Conservation (phyloP, 2,888 invertebrate genomes). For the Amphipoea oculea region DNA sequence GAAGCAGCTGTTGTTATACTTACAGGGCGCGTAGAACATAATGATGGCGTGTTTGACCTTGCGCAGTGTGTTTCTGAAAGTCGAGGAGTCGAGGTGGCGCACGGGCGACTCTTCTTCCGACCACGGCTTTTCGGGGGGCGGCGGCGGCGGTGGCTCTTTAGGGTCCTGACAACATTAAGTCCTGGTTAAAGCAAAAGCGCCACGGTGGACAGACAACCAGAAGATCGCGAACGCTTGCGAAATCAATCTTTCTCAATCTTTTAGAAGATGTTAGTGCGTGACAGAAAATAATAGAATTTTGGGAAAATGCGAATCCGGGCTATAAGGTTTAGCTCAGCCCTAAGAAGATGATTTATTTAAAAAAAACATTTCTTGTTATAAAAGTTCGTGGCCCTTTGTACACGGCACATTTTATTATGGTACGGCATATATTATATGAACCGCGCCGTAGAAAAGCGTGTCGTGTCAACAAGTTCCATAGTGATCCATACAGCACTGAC, state of each 20-base stretch:
- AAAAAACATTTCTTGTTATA: not conserved
- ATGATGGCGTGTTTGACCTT: conserved; percentile 96
- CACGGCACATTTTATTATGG: no score
- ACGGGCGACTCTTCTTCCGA: conserved; percentile 94
- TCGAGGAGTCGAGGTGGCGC: conserved; percentile 93
- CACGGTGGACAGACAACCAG: not conserved
- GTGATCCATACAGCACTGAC: no score
- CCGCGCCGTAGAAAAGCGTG: no score
- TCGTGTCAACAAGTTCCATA: no score
- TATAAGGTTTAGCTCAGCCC: not conserved
- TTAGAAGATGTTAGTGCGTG: not conserved
- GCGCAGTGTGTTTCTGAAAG: conserved; percentile 93
- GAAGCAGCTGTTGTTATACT: conserved; percentile 79
- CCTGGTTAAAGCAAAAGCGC: not conserved
- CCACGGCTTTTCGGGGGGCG: conserved; percentile 95
- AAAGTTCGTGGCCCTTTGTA: not conserved
- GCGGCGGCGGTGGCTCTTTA: conserved; percentile 95
- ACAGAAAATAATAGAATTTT: not conserved
- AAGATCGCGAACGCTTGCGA: not conserved
- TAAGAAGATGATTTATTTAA: not conserved
- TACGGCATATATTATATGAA: no score
- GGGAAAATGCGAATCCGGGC: not conserved
- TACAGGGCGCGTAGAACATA: conserved; percentile 98
- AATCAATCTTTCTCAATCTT: not conserved
- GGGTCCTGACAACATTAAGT: conserved; percentile 89